Conservation (phyloP, 2,888 invertebrate genomes). For the Polietes domitor region DNA sequence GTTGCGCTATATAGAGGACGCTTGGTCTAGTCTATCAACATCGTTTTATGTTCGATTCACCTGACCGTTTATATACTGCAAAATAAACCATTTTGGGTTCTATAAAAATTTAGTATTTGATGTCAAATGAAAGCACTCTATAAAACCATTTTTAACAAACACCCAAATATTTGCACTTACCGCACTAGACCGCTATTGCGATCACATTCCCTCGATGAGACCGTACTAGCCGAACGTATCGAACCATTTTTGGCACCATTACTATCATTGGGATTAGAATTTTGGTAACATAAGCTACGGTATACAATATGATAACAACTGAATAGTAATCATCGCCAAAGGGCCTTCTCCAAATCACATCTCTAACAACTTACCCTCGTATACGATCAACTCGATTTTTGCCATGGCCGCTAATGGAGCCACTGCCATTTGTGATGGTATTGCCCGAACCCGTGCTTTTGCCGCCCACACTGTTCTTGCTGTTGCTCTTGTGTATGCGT, state of each 20-base stretch:
- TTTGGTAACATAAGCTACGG: conserved; percentile 80
- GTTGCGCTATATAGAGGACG: too few relatives aligned
- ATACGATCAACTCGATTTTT: conserved; percentile 81
- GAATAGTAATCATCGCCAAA: background rate
- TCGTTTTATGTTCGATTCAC: too few relatives aligned
- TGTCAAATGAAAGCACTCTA: too few relatives aligned
- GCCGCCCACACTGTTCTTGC: conserved; percentile 78
- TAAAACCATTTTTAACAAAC: background rate
- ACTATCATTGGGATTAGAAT: conserved; percentile 79
- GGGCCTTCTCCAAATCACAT: conserved; percentile 45
- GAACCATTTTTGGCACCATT: conserved; percentile 82
- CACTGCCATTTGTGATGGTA: conserved; percentile 77
- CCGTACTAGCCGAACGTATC: conserved; percentile 84
- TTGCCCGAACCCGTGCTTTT: conserved; percentile 77
- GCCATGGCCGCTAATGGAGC: conserved; percentile 76
- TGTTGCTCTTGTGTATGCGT: conserved; percentile 81
- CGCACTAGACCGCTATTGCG: conserved; percentile 82
- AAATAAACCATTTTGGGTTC: too few relatives aligned
- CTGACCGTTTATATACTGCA: too few relatives aligned
- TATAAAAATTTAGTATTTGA: too few relatives aligned
- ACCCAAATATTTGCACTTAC: conserved; percentile 71
- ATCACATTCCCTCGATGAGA: conserved; percentile 83
- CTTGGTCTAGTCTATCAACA: too few relatives aligned
- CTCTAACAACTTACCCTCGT: conserved; percentile 77
- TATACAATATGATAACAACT: conserved; percentile 55